These are phyloP conservation scores for Habropoda laboriosa DNA, from an alignment of 1,140 invertebrate genomes.

Conservation along the genomic window DNA sequence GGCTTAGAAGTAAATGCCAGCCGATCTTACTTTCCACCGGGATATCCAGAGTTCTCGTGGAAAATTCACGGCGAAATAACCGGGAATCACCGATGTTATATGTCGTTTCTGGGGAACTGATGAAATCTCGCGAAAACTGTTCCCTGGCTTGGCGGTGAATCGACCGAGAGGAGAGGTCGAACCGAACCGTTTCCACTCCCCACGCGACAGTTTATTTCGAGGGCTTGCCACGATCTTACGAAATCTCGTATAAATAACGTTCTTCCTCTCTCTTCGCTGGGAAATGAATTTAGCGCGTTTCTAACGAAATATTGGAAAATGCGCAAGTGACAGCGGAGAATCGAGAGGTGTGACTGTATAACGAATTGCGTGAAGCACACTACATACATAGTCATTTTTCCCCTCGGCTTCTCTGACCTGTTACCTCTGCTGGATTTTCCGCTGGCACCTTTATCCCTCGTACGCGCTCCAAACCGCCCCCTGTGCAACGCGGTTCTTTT, in stretches of 20 bases:
- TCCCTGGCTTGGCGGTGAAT: slow-evolving; percentile 24
- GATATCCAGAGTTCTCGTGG: not conserved
- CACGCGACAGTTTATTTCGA: slow-evolving; percentile 44
- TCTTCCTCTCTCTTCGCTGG: not conserved
- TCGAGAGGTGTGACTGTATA: too few relatives aligned
- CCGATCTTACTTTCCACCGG: slow-evolving; percentile 2
- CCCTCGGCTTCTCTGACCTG: not conserved
- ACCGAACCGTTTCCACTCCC: slow-evolving; percentile 7
- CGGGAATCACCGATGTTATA: slow-evolving; percentile 20
- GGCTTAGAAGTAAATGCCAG: not conserved
- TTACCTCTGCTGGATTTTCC: not conserved
- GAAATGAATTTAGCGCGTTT: too few relatives aligned
- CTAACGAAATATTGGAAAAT: too few relatives aligned
- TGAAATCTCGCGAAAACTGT: slow-evolving; percentile 47
- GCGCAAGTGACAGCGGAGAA: too few relatives aligned
- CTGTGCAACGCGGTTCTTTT: slow-evolving; percentile 37
- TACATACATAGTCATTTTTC: too few relatives aligned
- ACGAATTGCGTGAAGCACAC: too few relatives aligned
- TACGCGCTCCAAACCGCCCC: not conserved
- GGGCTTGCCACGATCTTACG: not conserved
- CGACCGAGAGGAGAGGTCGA: slow-evolving; percentile 17
- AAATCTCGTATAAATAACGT: not conserved
- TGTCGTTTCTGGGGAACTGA: not conserved
- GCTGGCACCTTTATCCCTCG: not conserved
- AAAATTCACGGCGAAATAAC: slow-evolving; percentile 5